Conservation (phyloP, 2,888 invertebrate species). For the Osmoderma eremita region DNA sequence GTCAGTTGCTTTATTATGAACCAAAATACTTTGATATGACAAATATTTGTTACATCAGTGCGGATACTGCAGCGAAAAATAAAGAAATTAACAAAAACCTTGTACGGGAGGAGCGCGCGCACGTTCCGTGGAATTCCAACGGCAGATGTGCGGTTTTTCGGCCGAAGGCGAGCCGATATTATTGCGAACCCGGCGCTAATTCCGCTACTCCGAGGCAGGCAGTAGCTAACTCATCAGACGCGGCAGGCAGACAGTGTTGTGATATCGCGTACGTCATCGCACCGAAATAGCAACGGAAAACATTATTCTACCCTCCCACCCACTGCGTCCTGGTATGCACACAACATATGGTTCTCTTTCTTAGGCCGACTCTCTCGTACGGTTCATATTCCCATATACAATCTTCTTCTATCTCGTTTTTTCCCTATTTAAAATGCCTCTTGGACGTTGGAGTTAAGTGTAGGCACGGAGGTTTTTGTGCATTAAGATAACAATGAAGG, state of each 20-base stretch:
- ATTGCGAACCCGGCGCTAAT: slow-evolving; percentile 31
- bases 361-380: slow-evolving; percentile 25
- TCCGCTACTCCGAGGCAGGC: slow-evolving; percentile 16
- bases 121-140: slow-evolving; percentile 13
- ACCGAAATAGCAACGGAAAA: slow-evolving; percentile 48
- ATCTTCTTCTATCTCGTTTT: background rate
- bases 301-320: slow-evolving; percentile 46
- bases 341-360: slow-evolving; percentile 41
- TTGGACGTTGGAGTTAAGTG: background rate
- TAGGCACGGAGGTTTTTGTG: slow-evolving; percentile 6
- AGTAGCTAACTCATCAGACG: slow-evolving; percentile 37
- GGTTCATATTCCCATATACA: background rate
- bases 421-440: no score
- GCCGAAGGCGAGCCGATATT: background rate
- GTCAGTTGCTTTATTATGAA: background rate
- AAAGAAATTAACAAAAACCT: slow-evolving; percentile 10
- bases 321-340: slow-evolving; percentile 40
- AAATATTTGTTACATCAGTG: slow-evolving; percentile 14
- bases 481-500: slow-evolving; percentile 13
- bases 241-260: slow-evolving; percentile 26
- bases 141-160: slow-evolving; percentile 12
- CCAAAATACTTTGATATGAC: slow-evolving; percentile 1
- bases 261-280: slow-evolving; percentile 44
- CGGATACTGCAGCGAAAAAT: background rate
- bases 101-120: background rate